These are phyloP conservation scores for Meriones psammophilus DNA, from an alignment of 2,797 vertebrate genomes.

Conservation along the genomic window DNA sequence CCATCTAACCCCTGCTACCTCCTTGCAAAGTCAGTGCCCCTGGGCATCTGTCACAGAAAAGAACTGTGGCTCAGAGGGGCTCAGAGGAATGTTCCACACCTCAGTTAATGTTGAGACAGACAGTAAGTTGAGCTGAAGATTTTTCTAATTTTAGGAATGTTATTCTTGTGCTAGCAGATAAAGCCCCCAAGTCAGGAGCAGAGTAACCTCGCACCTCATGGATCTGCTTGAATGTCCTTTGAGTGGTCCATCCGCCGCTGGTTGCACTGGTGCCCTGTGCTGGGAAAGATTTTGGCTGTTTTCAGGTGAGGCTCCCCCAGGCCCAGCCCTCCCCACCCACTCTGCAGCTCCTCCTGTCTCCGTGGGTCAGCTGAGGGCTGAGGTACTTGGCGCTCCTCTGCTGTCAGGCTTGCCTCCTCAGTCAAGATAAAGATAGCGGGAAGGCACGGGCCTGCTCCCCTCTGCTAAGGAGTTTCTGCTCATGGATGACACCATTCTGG, in stretches of 20 bases:
- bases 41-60: background rate
- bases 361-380: background rate
- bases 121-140: background rate
- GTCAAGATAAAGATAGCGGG: background rate
- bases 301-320: too few species aligned
- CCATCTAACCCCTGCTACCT: too few species aligned
- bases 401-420: background rate
- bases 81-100: too few species aligned
- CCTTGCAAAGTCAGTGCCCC: background rate
- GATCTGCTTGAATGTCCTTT: background rate
- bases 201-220: background rate
- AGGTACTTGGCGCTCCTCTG: background rate
- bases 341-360: background rate
- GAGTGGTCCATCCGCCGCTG: accelerated
- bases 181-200: background rate
- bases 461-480: slow-evolving; percentile 54
- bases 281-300: background rate
- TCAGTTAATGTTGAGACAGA: background rate
- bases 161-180: background rate
- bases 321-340: background rate
- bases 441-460: slow-evolving; percentile 21
- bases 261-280: accelerated
- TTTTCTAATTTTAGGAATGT: background rate
- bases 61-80: background rate
- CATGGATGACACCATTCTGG: slow-evolving; percentile 50